These are phyloP conservation scores for Bembecia ichneumoniformis DNA, from an alignment of 2,888 invertebrate species.

Conservation along the genomic window DNA sequence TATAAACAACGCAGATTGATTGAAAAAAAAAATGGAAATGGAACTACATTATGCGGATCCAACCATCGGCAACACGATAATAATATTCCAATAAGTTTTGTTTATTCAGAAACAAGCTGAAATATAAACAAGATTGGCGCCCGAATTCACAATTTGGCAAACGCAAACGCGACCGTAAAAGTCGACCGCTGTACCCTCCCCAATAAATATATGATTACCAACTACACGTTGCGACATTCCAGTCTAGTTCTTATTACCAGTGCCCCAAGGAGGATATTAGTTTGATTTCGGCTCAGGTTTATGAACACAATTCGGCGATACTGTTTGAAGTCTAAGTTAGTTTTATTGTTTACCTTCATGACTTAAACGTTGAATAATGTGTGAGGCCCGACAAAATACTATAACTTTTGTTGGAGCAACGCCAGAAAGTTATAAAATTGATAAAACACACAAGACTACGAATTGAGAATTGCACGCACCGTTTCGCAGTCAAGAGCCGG, in stretches of 20 bases:
- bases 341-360: not conserved
- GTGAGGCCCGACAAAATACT: no score
- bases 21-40: no score
- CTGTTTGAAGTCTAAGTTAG: not conserved
- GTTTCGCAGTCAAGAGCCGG: no score
- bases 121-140: constrained; percentile 12
- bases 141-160: constrained; percentile 18
- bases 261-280: no score
- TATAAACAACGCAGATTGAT: no score
- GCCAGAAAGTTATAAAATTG: no score
- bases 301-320: not conserved
- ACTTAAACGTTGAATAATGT: no score
- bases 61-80: constrained; percentile 4
- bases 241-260: no score
- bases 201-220: not conserved
- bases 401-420: no score
- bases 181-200: constrained; percentile 11
- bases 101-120: constrained; percentile 21
- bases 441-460: no score
- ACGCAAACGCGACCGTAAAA: constrained; percentile 26
- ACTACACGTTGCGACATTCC: not conserved
- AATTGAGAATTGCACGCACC: no score
- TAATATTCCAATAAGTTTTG: constrained; percentile 20
- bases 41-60: not conserved
- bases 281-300: no score